phyloP scores from a whole-genome alignment of 2,113 vertebrate species.

The Agapornis roseicollis region DNA sequence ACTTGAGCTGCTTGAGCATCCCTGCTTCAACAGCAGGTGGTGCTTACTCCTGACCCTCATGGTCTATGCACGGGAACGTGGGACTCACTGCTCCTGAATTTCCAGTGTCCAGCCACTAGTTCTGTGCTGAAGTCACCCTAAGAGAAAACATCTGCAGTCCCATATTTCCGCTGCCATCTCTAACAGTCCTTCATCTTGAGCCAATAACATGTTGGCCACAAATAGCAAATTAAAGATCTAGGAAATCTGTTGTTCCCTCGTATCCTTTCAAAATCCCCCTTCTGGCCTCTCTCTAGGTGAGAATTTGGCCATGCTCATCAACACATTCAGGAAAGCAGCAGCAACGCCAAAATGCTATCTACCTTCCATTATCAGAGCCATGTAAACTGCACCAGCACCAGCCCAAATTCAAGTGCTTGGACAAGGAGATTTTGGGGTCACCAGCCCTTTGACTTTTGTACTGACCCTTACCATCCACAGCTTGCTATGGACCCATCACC shows the following conservation, averaged over 20 bases:
- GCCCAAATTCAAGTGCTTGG: too few relatives aligned
- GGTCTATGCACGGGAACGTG: not conserved
- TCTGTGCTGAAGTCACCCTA: not conserved
- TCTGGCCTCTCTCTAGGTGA: not conserved
- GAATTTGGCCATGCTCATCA: not conserved
- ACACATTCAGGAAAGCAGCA: not conserved
- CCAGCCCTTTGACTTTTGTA: not conserved
- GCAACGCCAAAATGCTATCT: not conserved
- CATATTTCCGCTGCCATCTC: not conserved
- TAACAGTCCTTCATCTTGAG: not conserved
- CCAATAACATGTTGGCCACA: not conserved
- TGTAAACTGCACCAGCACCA: not conserved
- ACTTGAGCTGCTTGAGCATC: not conserved
- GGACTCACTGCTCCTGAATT: not conserved
- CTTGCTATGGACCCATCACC: not conserved
- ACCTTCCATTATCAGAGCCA: not conserved
- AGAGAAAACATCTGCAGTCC: not conserved
- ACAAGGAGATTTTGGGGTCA: not conserved
- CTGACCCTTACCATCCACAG: not conserved
- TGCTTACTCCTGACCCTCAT: not conserved
- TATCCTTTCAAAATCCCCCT: not conserved
- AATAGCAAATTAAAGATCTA: slow-evolving; percentile 32
- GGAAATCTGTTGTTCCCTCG: not conserved
- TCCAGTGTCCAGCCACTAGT: not conserved
- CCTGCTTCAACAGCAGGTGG: not conserved